Base-by-base conservation (phyloP, 2,888 invertebrate genomes). In the Tromatobia lineatoria region DNA sequence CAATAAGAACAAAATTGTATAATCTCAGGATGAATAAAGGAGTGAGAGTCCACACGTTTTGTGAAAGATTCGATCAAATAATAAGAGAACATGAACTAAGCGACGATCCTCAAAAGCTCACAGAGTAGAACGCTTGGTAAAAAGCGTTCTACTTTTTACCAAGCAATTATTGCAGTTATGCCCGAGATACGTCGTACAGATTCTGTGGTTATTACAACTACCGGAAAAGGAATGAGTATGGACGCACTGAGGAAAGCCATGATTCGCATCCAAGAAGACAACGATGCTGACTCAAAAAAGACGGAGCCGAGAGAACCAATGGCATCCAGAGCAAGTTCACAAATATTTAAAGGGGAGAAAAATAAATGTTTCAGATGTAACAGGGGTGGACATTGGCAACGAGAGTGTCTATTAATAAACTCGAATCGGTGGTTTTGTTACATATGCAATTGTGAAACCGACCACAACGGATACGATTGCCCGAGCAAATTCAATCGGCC, bases 211-310 rank as follows among this genome's bases (percentile, higher is more conserved):
- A 77, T 86, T 10, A 66, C 78, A 50, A 82, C 82, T n/a, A 86
- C 83, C 2, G 83, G 83, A 4, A 84, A 80, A 50, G 80, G 84
- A 18, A 87, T 87, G 85, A 47, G 67, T 38, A 77, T 87, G 78
- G 73, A 74, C 20, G 77, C 85, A 4, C 38, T 74, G 50, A 79
- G 74, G 59, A 67, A 47, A 74, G 20, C 50, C 29, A 74, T 82
- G 71, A 20, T n/a, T 29, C 70, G 57, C 42, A 77, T 77, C 8
- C 61, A 77, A 77, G 77, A 69, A 45, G 45, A 45, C 15, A 45
- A 45, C 45, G 45, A 45, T 34, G 45, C 11, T 2, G 15, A 45
- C 11, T 45, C 45, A 3, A 15, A 45, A 15, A 45, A 45, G 45
- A 13, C 45, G 45, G 45, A 45, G 45, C 45, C 45, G 13, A 45